A percentile compares a stretch with the other conserved stretches of the same genome.
Evolutionary conservation across 2,888 invertebrate genomes (phyloP).

Genomic region (Oscheius sp.): DNA sequence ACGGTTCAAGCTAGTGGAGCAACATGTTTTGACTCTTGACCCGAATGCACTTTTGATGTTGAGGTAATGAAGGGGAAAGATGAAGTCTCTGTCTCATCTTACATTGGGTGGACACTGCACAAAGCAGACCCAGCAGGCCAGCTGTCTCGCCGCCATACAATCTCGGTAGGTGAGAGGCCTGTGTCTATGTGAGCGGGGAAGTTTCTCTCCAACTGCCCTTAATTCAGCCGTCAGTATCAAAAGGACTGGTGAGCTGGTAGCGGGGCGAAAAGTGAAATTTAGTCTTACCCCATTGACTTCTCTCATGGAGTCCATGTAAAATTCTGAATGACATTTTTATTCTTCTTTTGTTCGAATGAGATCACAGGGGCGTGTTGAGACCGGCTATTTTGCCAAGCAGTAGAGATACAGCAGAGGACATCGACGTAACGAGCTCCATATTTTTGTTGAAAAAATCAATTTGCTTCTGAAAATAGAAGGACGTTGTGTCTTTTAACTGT

Average conservation of each 20-base stretch:
- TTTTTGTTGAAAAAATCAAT: constrained; percentile 7
- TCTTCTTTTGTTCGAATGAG: too few relatives aligned
- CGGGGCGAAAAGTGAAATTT: constrained; percentile 11
- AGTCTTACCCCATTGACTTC: constrained; percentile 11
- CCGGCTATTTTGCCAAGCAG: background rate
- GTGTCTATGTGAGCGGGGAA: background rate
- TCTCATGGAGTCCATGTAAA: background rate
- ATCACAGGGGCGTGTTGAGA: background rate
- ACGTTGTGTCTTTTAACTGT: background rate
- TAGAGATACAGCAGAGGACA: constrained; percentile 5
- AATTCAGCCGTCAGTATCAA: constrained; percentile 1
- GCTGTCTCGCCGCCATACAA: background rate
- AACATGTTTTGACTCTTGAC: too few relatives aligned
- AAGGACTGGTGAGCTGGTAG: constrained; percentile 9
- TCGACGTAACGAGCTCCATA: background rate
- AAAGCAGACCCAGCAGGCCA: background rate
- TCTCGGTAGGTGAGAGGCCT: background rate
- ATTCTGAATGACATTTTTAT: background rate
- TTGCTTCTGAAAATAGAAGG: background rate
- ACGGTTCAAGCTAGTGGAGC: too few relatives aligned
- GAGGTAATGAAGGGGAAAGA: too few relatives aligned
- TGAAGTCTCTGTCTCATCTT: too few relatives aligned
- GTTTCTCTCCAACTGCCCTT: background rate
- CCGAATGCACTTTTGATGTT: too few relatives aligned
- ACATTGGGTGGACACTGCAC: background rate